Base-by-base conservation (phyloP, 1,140 invertebrate genomes). In the Chironomus tepperi region DNA sequence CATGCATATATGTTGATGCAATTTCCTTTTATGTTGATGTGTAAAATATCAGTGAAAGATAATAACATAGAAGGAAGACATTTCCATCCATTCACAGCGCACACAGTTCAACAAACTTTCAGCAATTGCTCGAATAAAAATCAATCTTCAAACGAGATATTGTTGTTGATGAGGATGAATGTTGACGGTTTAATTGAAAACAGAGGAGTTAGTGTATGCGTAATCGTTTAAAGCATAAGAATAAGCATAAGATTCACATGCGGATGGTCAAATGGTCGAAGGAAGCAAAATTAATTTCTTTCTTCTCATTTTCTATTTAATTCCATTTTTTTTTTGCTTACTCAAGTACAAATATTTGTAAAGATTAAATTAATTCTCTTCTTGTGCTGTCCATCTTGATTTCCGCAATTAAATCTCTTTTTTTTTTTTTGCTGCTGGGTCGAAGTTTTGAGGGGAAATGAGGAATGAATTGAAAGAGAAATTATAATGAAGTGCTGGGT, bases 11-110 rank as follows among this genome's bases (percentile, higher is more conserved):
- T n/a, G 47, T 57, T 57, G 47, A 34, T 57, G 47, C 47, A 57
- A 57, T 57, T 57, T 57, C 47, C 47, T 57, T 57, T 57, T 57
- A 57, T 57, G 47, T 57, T 57, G 47, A 57, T 57, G 47, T n/a
- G 47, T n/a, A 57, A 57, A 57, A 57, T 57, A 57, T 34, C 47
- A n/a, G 9, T 15, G 47, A n/a, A 34, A 57, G 47, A 57, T 57
- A 57, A 57, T 57, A n/a, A 57, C 15, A 57, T 57, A n/a, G n/a
- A 57, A 34, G 24, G 24, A 34, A 34, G 24, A 34, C 24, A 2
- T 34, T 34, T 34, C 24, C 1, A 2, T 5, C 24, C 24, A 34
- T 34, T 34, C 24, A 34, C 24, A 34, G 5, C n/a, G 24, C 24
- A 34, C 24, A 34, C 24, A 34, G 24, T 34, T 34, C 24, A 34